These are phyloP conservation scores for Sorex maritimensis DNA, from an alignment of 2,797 vertebrate species.

Conservation along the genomic window DNA sequence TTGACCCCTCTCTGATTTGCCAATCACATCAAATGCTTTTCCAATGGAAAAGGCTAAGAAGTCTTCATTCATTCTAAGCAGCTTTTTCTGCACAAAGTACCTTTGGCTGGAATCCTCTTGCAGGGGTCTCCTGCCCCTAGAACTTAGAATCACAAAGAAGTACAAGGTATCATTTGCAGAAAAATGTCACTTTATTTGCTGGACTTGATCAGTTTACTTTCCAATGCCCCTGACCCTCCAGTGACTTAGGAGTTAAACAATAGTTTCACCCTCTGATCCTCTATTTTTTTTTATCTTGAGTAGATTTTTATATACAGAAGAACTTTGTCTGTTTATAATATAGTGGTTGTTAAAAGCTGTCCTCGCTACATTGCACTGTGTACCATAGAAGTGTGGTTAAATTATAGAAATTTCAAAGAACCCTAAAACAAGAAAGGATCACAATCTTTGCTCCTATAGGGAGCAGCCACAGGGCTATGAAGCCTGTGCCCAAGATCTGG, in stretches of 20 bases:
- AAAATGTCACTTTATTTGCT: slow-evolving; percentile 39
- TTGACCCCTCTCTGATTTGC: slow-evolving; percentile 88
- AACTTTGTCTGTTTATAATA: slow-evolving; percentile 42
- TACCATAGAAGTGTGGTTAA: not conserved
- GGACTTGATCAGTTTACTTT: slow-evolving; percentile 38
- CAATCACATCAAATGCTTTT: slow-evolving; percentile 84
- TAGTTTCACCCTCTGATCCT: not conserved
- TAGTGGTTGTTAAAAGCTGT: not conserved
- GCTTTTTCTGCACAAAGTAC: slow-evolving; percentile 68
- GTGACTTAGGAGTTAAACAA: not conserved
- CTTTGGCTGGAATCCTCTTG: slow-evolving; percentile 64
- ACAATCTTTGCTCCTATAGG: not conserved
- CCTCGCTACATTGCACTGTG: not conserved
- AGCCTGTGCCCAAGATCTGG: too few relatives aligned
- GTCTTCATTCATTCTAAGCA: slow-evolving; percentile 80
- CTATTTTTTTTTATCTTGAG: not conserved
- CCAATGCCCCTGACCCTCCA: not conserved
- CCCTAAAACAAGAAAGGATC: not conserved
- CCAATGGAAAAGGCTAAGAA: slow-evolving; percentile 74
- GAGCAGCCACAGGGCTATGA: too few relatives aligned
- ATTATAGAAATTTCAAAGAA: not conserved
- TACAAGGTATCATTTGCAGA: slow-evolving; percentile 51
- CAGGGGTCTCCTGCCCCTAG: slow-evolving; percentile 39
- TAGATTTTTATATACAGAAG: not conserved
- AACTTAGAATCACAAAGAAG: slow-evolving; percentile 73